Conservation (phyloP, 2,797 vertebrate genomes). For the Typhlichthys eigenmanni region DNA sequence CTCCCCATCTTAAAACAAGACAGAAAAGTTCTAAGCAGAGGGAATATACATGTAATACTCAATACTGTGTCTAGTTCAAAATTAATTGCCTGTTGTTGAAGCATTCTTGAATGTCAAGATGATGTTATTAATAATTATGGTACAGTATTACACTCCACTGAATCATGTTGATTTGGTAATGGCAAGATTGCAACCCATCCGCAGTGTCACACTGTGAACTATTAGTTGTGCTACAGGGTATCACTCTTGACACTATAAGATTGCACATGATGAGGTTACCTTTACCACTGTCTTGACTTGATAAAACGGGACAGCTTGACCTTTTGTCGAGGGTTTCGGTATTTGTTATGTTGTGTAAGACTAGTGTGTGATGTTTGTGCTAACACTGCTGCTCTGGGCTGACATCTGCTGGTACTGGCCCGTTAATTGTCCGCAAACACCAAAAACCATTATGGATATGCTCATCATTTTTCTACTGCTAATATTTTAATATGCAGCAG, state of each 20-base stretch:
- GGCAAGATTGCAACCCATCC: constrained; percentile 2
- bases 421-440: neutral
- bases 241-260: constrained; percentile 1
- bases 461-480: constrained; percentile 1
- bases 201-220: constrained; percentile 15
- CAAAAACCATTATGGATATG: constrained; percentile 28
- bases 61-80: constrained; percentile 22
- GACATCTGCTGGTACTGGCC: constrained; percentile 42
- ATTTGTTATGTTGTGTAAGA: constrained; percentile 11
- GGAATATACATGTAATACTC: constrained; percentile 22
- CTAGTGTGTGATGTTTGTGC: constrained; percentile 1
- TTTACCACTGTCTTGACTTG: constrained; percentile 5
- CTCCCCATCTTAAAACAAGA: neutral
- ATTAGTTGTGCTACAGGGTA: constrained; percentile 5
- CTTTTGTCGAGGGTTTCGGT: constrained; percentile 12
- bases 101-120: constrained; percentile 21
- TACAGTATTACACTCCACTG: neutral
- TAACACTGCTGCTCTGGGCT: constrained; percentile 12
- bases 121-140: constrained; percentile 5
- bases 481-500: neutral
- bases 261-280: neutral
- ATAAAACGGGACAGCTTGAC: neutral
- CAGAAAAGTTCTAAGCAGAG: neutral
- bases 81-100: constrained; percentile 7
- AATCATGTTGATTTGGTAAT: no score